A percentile compares a stretch with the other conserved stretches of the same genome.
These are phyloP conservation scores for Hypotaenidia philippensis DNA, from an alignment of 2,797 vertebrate genomes.

Conservation along the genomic window DNA sequence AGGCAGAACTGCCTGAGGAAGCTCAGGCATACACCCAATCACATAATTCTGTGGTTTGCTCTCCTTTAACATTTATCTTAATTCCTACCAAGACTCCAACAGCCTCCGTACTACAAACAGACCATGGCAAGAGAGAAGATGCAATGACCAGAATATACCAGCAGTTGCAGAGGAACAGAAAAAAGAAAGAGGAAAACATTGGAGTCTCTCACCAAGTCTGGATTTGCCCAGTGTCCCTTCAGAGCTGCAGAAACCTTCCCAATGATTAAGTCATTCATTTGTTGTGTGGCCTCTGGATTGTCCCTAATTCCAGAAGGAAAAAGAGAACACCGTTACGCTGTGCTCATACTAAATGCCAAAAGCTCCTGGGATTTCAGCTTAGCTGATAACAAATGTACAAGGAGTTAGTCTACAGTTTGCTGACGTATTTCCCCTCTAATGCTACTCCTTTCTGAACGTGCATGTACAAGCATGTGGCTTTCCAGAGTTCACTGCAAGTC, in stretches of 20 bases:
- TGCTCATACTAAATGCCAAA: not conserved
- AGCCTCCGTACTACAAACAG: not conserved
- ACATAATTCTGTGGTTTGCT: not conserved
- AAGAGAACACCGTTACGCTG: not conserved
- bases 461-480: accelerated
- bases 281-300: constrained; percentile 97
- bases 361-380: not conserved
- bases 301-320: constrained; percentile 82
- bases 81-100: not conserved
- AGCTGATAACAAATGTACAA: not conserved
- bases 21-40: not conserved
- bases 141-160: not conserved
- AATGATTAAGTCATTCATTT: constrained; percentile 98
- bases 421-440: accelerated
- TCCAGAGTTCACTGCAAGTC: not conserved
- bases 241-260: constrained; percentile 95
- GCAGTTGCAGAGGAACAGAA: not conserved
- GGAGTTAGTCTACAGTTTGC: not conserved
- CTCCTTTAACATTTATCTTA: not conserved
- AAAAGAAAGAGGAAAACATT: not conserved
- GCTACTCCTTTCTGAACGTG: not conserved
- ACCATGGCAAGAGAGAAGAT: not conserved
- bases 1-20: not conserved
- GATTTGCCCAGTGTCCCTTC: constrained; percentile 98
- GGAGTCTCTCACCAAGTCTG: constrained; percentile 89